Conservation (phyloP, 2,797 vertebrate species). For the Characodon lateralis region DNA sequence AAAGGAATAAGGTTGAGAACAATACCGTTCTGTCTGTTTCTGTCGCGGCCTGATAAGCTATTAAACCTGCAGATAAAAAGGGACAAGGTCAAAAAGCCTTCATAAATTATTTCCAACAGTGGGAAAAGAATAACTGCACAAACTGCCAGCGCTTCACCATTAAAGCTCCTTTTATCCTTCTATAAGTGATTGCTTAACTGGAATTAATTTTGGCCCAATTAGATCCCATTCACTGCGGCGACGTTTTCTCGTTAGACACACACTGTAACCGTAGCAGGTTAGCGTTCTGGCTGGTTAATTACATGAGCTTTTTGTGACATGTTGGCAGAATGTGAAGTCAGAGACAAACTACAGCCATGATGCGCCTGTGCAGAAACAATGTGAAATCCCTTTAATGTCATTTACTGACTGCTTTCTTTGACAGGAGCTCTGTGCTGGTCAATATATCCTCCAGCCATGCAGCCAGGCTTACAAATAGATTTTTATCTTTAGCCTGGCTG, state of each 20-base stretch:
- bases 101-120: constrained; percentile 19
- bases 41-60: constrained; percentile 30
- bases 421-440: constrained; percentile 1
- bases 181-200: constrained; percentile 25
- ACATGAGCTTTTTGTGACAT: constrained; percentile 4
- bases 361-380: neutral
- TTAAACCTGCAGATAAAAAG: constrained; percentile 41
- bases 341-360: neutral
- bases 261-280: constrained; percentile 6
- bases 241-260: constrained; percentile 1
- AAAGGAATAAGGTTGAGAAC: constrained; percentile 36
- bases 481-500: neutral
- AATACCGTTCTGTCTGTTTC: constrained; percentile 16
- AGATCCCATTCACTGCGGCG: neutral
- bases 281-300: constrained; percentile 6
- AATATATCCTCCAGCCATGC: neutral
- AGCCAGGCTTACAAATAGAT: neutral
- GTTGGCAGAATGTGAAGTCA: neutral
- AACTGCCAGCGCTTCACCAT: constrained; percentile 14
- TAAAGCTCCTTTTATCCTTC: neutral
- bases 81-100: constrained; percentile 38
- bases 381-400: neutral
- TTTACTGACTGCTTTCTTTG: neutral
- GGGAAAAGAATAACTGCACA: constrained; percentile 15
- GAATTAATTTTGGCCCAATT: constrained; percentile 14